Conservation (phyloP, 64 coral and sea anemone genomes). For the Orbicella faveolata region DNA sequence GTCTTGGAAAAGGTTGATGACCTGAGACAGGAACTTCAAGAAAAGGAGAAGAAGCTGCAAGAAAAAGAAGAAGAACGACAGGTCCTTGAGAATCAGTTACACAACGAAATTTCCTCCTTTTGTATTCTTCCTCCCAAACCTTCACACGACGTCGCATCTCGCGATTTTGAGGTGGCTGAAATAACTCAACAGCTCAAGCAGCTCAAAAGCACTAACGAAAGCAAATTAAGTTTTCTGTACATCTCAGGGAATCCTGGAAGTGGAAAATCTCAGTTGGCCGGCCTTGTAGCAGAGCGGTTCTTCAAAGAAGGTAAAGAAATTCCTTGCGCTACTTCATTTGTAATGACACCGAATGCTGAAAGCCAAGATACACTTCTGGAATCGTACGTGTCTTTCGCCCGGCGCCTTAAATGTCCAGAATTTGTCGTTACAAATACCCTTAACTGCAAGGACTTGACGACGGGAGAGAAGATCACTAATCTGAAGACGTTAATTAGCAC, state of each 20-base stretch:
- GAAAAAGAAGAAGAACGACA: not conserved
- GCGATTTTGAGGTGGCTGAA: not conserved
- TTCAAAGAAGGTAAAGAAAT: not conserved
- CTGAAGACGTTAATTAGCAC: too few species aligned
- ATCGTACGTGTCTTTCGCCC: too few species aligned
- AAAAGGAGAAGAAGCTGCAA: not conserved
- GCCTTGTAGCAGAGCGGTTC: not conserved
- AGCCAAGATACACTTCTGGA: too few species aligned
- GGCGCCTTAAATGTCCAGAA: not conserved
- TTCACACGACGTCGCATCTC: not conserved
- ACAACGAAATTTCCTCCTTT: not conserved
- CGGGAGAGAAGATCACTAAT: not conserved
- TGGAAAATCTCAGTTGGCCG: not conserved
- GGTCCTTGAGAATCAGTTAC: not conserved
- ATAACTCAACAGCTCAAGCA: not conserved
- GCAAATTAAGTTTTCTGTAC: too few species aligned
- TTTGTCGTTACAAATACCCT: not conserved
- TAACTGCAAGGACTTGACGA: not conserved
- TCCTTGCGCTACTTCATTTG: too few species aligned
- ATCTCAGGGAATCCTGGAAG: too few species aligned
- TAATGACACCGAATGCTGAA: too few species aligned
- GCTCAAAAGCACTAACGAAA: not conserved
- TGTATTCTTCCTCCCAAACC: constrained; percentile 19
- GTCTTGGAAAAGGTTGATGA: not conserved
- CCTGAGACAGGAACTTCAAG: not conserved